These are phyloP conservation scores for Aplodontia rufa DNA, from an alignment of 2,113 vertebrate species.

Conservation along the genomic window DNA sequence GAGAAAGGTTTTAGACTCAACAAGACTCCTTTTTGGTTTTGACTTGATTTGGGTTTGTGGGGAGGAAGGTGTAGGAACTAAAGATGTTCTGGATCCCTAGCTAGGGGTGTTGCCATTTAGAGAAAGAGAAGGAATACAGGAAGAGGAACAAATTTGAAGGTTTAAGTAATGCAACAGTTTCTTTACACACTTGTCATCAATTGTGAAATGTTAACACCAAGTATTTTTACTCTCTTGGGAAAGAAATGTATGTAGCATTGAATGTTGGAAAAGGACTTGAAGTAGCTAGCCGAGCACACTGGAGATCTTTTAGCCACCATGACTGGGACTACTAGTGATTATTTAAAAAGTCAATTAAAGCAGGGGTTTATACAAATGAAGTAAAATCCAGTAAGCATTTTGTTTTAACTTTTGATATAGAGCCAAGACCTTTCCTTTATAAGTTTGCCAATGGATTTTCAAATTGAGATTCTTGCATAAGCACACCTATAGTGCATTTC, in stretches of 20 bases:
- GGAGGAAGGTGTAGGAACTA: background rate
- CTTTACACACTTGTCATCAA: background rate
- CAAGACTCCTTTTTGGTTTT: background rate
- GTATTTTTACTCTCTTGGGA: background rate
- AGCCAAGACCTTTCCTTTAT: background rate
- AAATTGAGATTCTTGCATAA: background rate
- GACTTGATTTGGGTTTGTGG: background rate
- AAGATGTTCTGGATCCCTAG: background rate
- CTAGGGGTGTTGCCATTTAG: background rate
- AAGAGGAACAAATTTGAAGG: background rate
- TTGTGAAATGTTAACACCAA: background rate
- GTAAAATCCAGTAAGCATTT: background rate
- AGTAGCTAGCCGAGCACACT: background rate
- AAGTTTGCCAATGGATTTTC: conserved; percentile 6
- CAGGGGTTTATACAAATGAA: background rate
- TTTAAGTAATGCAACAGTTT: background rate
- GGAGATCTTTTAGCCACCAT: background rate
- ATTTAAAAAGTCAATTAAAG: background rate
- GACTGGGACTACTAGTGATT: background rate
- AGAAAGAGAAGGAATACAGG: background rate
- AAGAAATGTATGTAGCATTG: background rate
- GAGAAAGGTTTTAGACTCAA: background rate
- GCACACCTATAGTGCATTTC: background rate
- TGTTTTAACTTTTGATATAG: background rate
- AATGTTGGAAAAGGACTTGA: background rate